Evolutionary conservation across 2,888 invertebrate genomes (phyloP).

Genomic region (Heliconius aoede): DNA sequence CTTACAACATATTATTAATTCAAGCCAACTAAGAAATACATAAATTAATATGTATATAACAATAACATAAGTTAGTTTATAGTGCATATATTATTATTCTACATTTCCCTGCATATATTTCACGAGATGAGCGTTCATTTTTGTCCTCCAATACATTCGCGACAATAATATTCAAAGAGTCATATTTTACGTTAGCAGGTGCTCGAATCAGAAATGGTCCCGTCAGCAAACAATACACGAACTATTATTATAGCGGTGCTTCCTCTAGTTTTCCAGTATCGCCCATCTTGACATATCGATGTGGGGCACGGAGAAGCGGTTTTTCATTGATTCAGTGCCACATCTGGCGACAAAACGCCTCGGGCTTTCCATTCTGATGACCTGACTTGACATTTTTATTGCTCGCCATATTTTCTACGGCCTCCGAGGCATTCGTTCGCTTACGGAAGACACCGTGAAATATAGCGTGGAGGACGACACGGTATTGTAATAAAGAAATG

Average conservation of each 20-base stretch:
- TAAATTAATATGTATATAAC: no score
- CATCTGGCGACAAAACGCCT: conserved; percentile 82
- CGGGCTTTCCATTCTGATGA: conserved; percentile 82
- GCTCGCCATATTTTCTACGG: conserved; percentile 78
- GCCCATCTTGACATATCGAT: conserved; percentile 72
- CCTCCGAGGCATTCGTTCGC: conserved; percentile 76
- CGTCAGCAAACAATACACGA: conserved; percentile 70
- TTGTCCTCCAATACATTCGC: conserved; percentile 35
- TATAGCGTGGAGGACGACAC: conserved; percentile 74
- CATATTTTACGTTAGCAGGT: conserved; percentile 61
- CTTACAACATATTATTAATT: no score
- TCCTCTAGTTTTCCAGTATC: conserved; percentile 48
- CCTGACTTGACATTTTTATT: conserved; percentile 84
- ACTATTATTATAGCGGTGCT: conserved; percentile 66
- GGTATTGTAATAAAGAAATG: conserved; percentile 72
- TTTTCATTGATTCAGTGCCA: conserved; percentile 83
- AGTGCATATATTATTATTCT: background rate
- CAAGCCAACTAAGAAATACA: no score
- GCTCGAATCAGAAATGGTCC: conserved; percentile 69
- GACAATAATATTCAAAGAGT: conserved; percentile 44
- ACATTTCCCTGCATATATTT: background rate
- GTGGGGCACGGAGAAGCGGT: conserved; percentile 80
- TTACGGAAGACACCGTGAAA: conserved; percentile 72
- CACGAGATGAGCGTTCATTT: conserved; percentile 26
- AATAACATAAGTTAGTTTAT: background rate